Evolutionary conservation across 2,113 vertebrate species (phyloP).

Genomic region (Apodemus sylvaticus): DNA sequence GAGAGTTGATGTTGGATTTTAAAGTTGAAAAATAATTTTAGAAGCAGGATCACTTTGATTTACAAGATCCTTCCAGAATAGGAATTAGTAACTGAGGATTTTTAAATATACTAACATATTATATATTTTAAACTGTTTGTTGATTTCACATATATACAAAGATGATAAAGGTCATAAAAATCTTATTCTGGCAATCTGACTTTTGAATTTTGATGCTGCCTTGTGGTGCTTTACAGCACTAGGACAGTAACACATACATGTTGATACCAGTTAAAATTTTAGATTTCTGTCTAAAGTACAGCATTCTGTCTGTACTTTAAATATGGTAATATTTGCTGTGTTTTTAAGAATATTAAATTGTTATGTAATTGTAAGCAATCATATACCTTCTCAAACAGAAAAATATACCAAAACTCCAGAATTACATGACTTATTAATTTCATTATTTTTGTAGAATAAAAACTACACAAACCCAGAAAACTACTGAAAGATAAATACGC

Average conservation of each 20-base stretch:
- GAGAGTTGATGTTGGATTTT: background rate
- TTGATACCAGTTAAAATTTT: constrained; percentile 14
- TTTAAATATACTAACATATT: background rate
- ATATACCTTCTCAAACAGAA: background rate
- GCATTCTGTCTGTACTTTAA: background rate
- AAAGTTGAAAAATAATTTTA: background rate
- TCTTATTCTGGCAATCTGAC: background rate
- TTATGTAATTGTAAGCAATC: background rate
- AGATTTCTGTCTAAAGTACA: background rate
- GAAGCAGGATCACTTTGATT: background rate
- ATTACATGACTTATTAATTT: background rate
- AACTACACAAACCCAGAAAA: background rate
- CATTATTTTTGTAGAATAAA: background rate
- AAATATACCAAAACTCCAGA: background rate
- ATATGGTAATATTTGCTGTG: constrained; percentile 3
- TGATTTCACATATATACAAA: background rate
- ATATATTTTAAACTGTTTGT: background rate
- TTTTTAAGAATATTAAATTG: constrained; percentile 1
- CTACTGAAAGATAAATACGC: background rate
- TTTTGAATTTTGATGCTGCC: background rate
- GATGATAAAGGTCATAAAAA: constrained; percentile 10
- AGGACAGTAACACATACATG: background rate
- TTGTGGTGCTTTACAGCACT: background rate
- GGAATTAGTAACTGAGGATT: background rate
- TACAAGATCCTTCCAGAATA: background rate